Conservation (phyloP, 2,797 vertebrate species). For the Chelidonichthys spinosus region DNA sequence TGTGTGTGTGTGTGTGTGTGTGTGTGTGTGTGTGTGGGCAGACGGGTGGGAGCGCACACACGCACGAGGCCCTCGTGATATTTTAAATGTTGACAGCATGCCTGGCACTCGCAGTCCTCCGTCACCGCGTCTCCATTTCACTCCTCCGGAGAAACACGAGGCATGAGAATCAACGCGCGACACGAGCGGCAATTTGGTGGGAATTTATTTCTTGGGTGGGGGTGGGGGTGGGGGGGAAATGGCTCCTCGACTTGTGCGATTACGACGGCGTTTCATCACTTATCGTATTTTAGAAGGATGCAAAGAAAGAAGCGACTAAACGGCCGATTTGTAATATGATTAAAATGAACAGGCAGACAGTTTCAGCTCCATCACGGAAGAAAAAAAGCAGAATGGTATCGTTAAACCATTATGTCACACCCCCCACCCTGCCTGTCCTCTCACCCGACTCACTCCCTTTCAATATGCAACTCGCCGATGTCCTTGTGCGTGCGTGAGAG, state of each 20-base stretch:
- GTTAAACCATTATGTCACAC: constrained; percentile 56
- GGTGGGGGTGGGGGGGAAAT: no score
- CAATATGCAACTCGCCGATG: constrained; percentile 63
- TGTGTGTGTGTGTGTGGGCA: constrained; percentile 61
- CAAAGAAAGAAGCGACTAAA: constrained; percentile 44
- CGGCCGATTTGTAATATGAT: constrained; percentile 21
- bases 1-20: constrained; percentile 35
- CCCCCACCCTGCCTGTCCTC: constrained; percentile 35
- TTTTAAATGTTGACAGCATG: constrained; percentile 77
- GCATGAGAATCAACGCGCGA: constrained; percentile 58
- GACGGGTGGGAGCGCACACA: constrained; percentile 62
- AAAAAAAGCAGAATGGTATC: constrained; percentile 9
- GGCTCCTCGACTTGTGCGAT: background rate
- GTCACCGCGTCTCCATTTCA: constrained; percentile 70
- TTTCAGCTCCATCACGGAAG: constrained; percentile 22
- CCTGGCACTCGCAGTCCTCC: constrained; percentile 62
- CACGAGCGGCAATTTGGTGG: constrained; percentile 17
- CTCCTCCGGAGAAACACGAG: constrained; percentile 65
- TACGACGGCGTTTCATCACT: constrained; percentile 13
- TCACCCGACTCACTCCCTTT: constrained; percentile 58
- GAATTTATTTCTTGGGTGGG: no score
- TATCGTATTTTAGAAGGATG: constrained; percentile 38
- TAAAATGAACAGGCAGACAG: constrained; percentile 11
- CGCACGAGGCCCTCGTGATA: constrained; percentile 63
- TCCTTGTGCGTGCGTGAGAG: constrained; percentile 66